Evolutionary conservation across 1,140 invertebrate genomes (phyloP).

Genomic region (Zaprionus camerounensis): DNA sequence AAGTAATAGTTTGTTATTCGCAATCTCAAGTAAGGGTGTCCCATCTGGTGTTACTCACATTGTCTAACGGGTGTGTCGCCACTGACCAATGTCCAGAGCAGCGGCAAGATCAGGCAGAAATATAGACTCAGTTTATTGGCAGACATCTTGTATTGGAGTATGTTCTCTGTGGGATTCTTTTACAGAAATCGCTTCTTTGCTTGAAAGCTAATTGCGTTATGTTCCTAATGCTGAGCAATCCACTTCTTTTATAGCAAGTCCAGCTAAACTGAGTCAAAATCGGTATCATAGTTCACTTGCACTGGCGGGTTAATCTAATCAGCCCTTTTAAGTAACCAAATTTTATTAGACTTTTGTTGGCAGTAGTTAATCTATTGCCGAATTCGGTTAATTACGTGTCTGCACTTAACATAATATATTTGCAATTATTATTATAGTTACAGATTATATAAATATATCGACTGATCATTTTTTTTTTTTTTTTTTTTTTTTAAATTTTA

Average conservation of each 20-base stretch:
- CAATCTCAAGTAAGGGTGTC: background rate
- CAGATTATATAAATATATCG: no score
- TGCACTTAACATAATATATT: background rate
- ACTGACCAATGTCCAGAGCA: slow-evolving; percentile 30
- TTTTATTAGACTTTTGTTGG: slow-evolving; percentile 8
- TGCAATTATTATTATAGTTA: background rate
- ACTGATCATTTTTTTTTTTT: no score
- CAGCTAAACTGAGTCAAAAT: slow-evolving; percentile 30
- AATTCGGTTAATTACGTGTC: slow-evolving; percentile 12
- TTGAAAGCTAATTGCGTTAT: slow-evolving; percentile 26
- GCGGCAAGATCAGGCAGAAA: slow-evolving; percentile 34
- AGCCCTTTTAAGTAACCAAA: background rate
- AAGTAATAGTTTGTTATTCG: background rate
- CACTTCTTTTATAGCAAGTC: slow-evolving; percentile 30
- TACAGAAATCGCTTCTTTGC: background rate
- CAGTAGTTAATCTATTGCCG: slow-evolving; percentile 21
- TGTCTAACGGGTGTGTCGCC: slow-evolving; percentile 56
- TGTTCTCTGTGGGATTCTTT: background rate
- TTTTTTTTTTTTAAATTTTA: no score
- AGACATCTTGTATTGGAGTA: slow-evolving; percentile 33
- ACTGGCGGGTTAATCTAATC: slow-evolving; percentile 65
- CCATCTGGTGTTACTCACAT: slow-evolving; percentile 44
- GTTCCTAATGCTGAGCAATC: slow-evolving; percentile 5
- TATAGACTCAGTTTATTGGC: slow-evolving; percentile 24
- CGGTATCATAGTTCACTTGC: slow-evolving; percentile 24